A percentile compares a stretch with the other conserved stretches of the same genome.
phyloP scores from a whole-genome alignment of 2,113 vertebrate genomes.

The Podilymbus podiceps region DNA sequence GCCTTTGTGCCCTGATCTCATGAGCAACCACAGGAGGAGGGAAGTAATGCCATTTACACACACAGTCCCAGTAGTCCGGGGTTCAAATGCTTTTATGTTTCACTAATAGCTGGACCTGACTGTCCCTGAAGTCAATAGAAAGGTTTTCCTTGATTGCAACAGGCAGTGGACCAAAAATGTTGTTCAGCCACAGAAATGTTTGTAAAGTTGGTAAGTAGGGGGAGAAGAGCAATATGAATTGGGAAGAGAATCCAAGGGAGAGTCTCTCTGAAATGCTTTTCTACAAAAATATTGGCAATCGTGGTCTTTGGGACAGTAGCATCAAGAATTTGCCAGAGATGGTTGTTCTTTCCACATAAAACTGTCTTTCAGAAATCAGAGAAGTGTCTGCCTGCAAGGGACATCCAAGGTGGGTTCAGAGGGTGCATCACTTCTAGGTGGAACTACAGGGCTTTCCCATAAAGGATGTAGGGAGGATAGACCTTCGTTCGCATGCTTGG shows the following conservation, averaged over 20 bases:
- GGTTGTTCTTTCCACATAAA: neutral
- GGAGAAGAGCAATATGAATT: neutral
- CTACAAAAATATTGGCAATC: neutral
- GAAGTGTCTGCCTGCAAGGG: neutral
- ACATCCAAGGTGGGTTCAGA: neutral
- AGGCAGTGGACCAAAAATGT: constrained; percentile 15
- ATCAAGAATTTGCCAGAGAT: neutral
- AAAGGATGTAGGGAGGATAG: neutral
- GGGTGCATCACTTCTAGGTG: neutral
- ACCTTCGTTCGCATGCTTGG: neutral
- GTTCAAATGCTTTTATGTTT: constrained; percentile 3
- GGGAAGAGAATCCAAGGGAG: neutral
- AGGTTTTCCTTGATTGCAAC: constrained; percentile 16
- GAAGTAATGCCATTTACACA: constrained; percentile 31
- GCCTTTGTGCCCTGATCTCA: constrained; percentile 55
- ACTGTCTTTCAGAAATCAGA: neutral
- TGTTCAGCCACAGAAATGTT: neutral
- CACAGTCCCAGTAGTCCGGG: neutral
- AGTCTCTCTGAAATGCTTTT: neutral
- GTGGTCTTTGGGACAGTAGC: neutral
- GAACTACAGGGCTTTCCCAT: neutral
- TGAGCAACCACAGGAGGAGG: constrained; percentile 8
- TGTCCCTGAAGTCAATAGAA: constrained; percentile 41
- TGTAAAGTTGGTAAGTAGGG: neutral
- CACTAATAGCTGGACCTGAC: neutral